Conservation (phyloP, 1,140 invertebrate species). For the Trachymyrmex cornetzi region DNA sequence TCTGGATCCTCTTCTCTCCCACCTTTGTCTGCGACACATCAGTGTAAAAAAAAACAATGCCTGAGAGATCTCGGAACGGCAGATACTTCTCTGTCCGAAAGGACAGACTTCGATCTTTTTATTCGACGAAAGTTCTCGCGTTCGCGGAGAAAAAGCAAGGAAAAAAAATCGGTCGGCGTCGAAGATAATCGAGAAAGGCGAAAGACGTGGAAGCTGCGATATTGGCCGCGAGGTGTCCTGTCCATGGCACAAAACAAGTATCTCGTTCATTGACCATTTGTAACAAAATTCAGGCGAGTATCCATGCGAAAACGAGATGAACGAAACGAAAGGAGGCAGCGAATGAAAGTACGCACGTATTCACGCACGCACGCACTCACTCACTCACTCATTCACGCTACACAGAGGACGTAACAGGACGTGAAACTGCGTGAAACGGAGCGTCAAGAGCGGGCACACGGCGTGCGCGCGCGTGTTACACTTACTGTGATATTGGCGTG, state of each 20-base stretch:
- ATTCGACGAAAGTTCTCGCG: slow-evolving; percentile 55
- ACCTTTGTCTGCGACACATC: slow-evolving; percentile 12
- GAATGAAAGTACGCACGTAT: background rate
- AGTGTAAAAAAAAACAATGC: slow-evolving; percentile 11
- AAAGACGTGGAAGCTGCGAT: background rate
- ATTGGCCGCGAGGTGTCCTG: background rate
- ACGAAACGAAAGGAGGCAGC: slow-evolving; percentile 12
- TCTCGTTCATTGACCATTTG: too few relatives aligned
- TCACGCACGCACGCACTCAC: background rate
- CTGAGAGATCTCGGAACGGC: background rate
- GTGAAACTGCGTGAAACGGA: too few relatives aligned
- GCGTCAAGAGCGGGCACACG: background rate
- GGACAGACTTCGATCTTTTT: slow-evolving; percentile 74
- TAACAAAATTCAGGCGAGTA: too few relatives aligned
- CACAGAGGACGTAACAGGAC: too few relatives aligned
- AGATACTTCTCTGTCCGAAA: background rate
- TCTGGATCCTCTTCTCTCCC: background rate
- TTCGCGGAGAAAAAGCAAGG: background rate
- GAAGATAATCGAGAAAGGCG: slow-evolving; percentile 42
- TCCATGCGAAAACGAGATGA: background rate
- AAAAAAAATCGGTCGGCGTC: slow-evolving; percentile 71
- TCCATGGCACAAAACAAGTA: slow-evolving; percentile 56
- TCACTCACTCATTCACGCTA: background rate
- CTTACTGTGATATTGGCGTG: slow-evolving; percentile 99
- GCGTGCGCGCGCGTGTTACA: slow-evolving; percentile 72